phyloP scores from a whole-genome alignment of 2,113 vertebrate species.

The Candoia aspera region DNA sequence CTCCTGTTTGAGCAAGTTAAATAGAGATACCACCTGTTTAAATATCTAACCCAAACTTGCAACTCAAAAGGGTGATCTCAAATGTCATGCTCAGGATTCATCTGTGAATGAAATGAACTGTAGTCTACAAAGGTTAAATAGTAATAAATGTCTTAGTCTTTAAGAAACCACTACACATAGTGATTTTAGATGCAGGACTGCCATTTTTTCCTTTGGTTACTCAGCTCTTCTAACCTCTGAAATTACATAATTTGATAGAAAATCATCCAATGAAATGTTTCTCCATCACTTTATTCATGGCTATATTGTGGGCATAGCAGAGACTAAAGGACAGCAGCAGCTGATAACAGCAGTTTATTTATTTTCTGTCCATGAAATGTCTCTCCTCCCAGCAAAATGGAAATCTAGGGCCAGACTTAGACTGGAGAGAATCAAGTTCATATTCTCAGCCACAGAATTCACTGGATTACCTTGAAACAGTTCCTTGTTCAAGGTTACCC shows the following conservation, averaged over 20 bases:
- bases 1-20: background rate
- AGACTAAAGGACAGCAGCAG: background rate
- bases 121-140: no score
- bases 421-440: background rate
- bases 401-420: no score
- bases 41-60: background rate
- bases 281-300: background rate
- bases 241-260: background rate
- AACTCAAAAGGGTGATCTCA: background rate
- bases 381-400: background rate
- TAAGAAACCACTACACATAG: background rate
- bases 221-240: background rate
- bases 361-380: background rate
- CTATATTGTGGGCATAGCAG: background rate
- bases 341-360: background rate
- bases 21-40: background rate
- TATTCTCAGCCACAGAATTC: background rate
- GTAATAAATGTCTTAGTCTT: background rate
- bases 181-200: background rate
- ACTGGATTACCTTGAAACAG: background rate
- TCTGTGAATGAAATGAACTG: no score
- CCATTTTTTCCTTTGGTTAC: background rate
- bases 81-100: background rate
- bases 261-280: background rate
- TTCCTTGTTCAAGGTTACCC: background rate